Conservation (phyloP, 2,888 invertebrate genomes). For the Falcaria lacertinaria region DNA sequence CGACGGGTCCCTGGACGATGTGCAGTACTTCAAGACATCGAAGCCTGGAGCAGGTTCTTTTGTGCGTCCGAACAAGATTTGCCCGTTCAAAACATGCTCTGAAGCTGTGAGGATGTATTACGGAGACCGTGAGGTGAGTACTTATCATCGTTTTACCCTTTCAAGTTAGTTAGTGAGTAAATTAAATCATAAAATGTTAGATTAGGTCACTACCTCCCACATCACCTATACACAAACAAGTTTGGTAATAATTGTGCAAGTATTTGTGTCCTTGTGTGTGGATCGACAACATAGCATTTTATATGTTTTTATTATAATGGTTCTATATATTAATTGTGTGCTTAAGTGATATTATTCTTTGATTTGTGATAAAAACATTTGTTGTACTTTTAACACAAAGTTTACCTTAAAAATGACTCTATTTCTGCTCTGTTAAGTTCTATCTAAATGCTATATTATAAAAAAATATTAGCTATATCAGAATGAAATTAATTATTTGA, state of each 20-base stretch:
- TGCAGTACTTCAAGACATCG: slow-evolving; percentile 88
- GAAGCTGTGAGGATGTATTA: slow-evolving; percentile 83
- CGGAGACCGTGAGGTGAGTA: slow-evolving; percentile 66
- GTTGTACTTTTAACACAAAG: no score
- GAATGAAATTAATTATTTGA: no score
- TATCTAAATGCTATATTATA: no score
- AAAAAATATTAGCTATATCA: no score
- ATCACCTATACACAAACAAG: slow-evolving; percentile 8
- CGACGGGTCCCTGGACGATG: slow-evolving; percentile 90
- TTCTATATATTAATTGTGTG: background rate
- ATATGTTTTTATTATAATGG: slow-evolving; percentile 4
- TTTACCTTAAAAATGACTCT: no score
- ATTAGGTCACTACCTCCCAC: slow-evolving; percentile 36
- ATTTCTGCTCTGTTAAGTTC: no score
- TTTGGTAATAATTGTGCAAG: slow-evolving; percentile 7
- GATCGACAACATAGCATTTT: slow-evolving; percentile 15
- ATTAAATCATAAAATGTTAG: background rate
- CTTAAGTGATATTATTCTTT: no score
- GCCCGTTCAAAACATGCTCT: slow-evolving; percentile 84
- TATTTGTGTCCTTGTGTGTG: slow-evolving; percentile 11
- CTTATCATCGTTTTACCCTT: slow-evolving; percentile 1
- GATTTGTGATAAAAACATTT: no score
- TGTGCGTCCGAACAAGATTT: slow-evolving; percentile 89
- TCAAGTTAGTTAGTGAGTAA: background rate
- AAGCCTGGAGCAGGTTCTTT: slow-evolving; percentile 93